A percentile compares a stretch with the other conserved stretches of the same genome.
Evolutionary conservation across 2,113 vertebrate genomes (phyloP).

Genomic region (Ptychochromis oligacanthus): DNA sequence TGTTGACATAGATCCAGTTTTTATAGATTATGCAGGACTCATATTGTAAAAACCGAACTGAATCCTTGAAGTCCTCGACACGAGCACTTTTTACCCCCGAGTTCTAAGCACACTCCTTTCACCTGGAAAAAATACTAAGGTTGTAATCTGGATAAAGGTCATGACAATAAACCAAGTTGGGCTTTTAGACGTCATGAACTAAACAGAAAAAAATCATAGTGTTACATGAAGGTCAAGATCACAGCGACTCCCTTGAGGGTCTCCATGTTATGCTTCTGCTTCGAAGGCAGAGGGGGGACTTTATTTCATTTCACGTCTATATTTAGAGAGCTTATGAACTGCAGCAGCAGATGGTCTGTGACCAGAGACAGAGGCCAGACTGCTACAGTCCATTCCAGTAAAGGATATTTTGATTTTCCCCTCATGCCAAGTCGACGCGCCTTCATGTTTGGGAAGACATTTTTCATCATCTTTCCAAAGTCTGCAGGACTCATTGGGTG

Average conservation of each 20-base stretch:
- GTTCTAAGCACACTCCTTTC: background rate
- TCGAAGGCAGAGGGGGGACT: conserved; percentile 54
- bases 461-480: conserved; percentile 99
- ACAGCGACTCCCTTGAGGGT: conserved; percentile 50
- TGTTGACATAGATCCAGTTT: background rate
- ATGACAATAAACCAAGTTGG: background rate
- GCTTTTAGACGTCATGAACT: conserved; percentile 15
- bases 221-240: conserved; percentile 68
- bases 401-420: conserved; percentile 99
- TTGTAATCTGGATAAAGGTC: background rate
- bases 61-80: background rate
- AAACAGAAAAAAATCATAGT: conserved; percentile 4
- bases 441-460: conserved; percentile 99
- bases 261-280: conserved; percentile 62
- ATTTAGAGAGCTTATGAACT: conserved; percentile 83
- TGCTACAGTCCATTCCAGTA: conserved; percentile 71
- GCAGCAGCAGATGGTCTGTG: conserved; percentile 80
- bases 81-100: background rate
- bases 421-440: conserved; percentile 98
- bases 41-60: background rate
- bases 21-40: background rate
- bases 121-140: background rate
- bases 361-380: conserved; percentile 70
- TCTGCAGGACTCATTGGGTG: conserved; percentile 97
- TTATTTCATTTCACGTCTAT: conserved; percentile 82